These are phyloP conservation scores for Hypomecis atomaria DNA, from an alignment of 2,888 invertebrate genomes.

Conservation along the genomic window DNA sequence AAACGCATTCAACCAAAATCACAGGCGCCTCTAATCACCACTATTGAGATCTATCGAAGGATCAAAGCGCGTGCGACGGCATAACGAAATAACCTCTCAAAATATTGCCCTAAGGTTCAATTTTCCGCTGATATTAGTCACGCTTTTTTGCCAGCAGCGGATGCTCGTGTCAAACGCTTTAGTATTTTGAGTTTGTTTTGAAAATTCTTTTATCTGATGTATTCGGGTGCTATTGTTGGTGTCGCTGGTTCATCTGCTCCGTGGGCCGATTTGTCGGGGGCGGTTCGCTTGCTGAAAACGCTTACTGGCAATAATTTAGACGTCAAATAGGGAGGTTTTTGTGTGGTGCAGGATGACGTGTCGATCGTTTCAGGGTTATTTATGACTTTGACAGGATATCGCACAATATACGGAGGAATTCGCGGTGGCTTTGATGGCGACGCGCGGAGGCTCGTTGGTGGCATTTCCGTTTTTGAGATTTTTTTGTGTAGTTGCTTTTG, in stretches of 20 bases:
- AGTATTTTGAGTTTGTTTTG: conserved; percentile 85
- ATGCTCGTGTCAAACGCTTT: conserved; percentile 85
- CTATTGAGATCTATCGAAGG: conserved; percentile 84
- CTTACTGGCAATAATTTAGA: conserved; percentile 83
- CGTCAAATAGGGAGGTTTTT: conserved; percentile 80
- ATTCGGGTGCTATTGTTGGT: conserved; percentile 79
- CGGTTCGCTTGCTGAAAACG: conserved; percentile 72
- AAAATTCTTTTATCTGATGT: conserved; percentile 85
- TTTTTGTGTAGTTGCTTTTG: conserved; percentile 48
- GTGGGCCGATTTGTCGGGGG: conserved; percentile 75
- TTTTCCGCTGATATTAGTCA: conserved; percentile 67
- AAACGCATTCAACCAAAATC: conserved; percentile 83
- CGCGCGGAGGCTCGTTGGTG: conserved; percentile 70
- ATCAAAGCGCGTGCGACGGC: conserved; percentile 74
- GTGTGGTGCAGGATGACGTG: conserved; percentile 65
- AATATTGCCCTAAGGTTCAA: conserved; percentile 74
- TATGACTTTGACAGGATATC: conserved; percentile 78
- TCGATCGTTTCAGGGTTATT: conserved; percentile 80
- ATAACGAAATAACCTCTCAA: conserved; percentile 72
- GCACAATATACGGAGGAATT: conserved; percentile 74
- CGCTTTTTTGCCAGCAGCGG: conserved; percentile 80
- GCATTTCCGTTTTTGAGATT: conserved; percentile 74
- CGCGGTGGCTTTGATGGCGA: conserved; percentile 73
- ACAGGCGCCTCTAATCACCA: conserved; percentile 85
- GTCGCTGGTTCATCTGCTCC: conserved; percentile 72